Percentiles rank a stretch among this genome's conserved stretches.
Evolutionary conservation across 2,113 vertebrate species (phyloP).

Genomic region (Cyanoramphus novaezelandiae): DNA sequence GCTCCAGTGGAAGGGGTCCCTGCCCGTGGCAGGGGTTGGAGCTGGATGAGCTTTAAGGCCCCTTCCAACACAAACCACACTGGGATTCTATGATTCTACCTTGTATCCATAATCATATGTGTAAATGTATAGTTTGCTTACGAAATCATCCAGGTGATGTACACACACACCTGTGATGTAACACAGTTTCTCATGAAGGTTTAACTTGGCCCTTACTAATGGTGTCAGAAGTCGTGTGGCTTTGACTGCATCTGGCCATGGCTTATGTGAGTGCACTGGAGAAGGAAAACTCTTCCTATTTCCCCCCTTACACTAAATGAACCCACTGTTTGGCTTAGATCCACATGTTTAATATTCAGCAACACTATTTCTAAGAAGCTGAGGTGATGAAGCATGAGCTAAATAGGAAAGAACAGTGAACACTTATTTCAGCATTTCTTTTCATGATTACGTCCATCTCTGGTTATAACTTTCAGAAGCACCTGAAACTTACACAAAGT

Average conservation of each 20-base stretch:
- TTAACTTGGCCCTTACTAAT: background rate
- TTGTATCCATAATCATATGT: background rate
- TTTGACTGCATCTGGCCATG: background rate
- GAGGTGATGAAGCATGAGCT: background rate
- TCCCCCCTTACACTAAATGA: background rate
- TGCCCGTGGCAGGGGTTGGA: background rate
- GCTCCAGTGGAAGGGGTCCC: background rate
- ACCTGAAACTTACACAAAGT: background rate
- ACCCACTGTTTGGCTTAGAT: background rate
- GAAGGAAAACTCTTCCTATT: background rate
- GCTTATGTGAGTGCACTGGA: background rate
- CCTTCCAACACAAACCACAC: too few relatives aligned
- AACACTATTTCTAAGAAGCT: background rate
- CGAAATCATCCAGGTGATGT: rapidly evolving
- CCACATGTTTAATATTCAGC: background rate
- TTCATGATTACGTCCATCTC: background rate
- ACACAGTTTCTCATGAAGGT: background rate
- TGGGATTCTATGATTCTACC: background rate
- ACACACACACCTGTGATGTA: rapidly evolving
- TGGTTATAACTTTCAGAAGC: background rate
- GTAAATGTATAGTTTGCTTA: background rate
- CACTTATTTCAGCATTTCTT: background rate
- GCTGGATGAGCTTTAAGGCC: background rate
- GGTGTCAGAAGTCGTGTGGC: background rate
- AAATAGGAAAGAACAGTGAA: background rate